These are phyloP conservation scores for Diaphora mendica DNA, from an alignment of 2,888 invertebrate species.

Conservation along the genomic window DNA sequence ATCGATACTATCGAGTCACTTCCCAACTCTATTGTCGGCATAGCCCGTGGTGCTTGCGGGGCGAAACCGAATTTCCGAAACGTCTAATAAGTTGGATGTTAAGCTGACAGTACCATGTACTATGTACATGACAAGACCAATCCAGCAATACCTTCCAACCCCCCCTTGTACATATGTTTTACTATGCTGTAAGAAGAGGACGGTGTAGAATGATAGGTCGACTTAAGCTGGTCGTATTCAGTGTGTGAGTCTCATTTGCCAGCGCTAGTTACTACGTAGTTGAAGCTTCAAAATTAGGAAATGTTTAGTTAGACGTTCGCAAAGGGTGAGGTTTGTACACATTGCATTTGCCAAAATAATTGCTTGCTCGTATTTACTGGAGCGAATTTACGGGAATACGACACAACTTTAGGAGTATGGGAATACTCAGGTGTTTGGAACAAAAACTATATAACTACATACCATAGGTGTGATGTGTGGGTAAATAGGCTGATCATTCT, in stretches of 20 bases:
- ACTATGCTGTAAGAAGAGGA: constrained; percentile 44
- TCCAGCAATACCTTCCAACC: constrained; percentile 56
- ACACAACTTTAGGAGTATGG: constrained; percentile 14
- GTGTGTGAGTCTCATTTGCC: constrained; percentile 78
- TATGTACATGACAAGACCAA: constrained; percentile 77
- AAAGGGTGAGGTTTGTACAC: constrained; percentile 53
- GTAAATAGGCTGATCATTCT: background rate
- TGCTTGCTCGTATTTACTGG: constrained; percentile 36
- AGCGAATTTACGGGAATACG: constrained; percentile 25
- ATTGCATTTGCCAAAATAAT: constrained; percentile 51
- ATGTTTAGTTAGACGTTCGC: constrained; percentile 72
- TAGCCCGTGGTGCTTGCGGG: constrained; percentile 77
- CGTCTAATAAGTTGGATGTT: constrained; percentile 86
- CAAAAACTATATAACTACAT: background rate
- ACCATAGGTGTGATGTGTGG: background rate
- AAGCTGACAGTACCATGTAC: constrained; percentile 78
- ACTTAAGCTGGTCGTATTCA: constrained; percentile 57
- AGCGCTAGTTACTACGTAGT: constrained; percentile 73
- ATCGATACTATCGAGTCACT: constrained; percentile 43
- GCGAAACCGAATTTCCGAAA: constrained; percentile 85
- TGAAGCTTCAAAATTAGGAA: constrained; percentile 74
- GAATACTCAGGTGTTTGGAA: background rate
- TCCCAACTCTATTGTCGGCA: constrained; percentile 61
- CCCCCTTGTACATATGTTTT: constrained; percentile 45
- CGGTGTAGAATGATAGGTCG: constrained; percentile 59